Evolutionary conservation across 2,113 vertebrate genomes (phyloP).

Genomic region (Malurus alboscapulatus): DNA sequence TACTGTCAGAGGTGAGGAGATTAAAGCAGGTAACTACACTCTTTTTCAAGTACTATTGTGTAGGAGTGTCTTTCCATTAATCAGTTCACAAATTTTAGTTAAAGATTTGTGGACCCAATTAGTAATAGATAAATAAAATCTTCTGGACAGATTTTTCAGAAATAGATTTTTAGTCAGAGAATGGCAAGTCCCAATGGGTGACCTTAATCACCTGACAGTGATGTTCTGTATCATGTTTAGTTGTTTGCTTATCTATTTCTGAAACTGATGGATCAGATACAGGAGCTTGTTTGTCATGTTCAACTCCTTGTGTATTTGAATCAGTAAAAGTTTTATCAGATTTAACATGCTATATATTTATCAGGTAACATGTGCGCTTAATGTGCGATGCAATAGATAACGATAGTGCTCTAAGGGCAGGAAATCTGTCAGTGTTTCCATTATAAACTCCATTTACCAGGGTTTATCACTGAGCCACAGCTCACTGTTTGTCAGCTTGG

Average conservation of each 20-base stretch:
- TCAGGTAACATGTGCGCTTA: slow-evolving; percentile 56
- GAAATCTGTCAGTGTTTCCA: slow-evolving; percentile 50
- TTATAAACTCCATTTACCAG: slow-evolving; percentile 42
- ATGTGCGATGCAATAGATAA: slow-evolving; percentile 64
- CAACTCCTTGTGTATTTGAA: slow-evolving; percentile 62
- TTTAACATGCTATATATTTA: slow-evolving; percentile 63
- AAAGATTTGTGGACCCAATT: background rate
- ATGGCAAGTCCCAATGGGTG: slow-evolving; percentile 9
- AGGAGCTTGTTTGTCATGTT: slow-evolving; percentile 60
- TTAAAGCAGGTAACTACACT: background rate
- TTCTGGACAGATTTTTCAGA: background rate
- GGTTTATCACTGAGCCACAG: slow-evolving; percentile 51
- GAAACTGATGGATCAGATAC: slow-evolving; percentile 65
- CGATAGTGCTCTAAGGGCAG: background rate
- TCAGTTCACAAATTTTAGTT: background rate
- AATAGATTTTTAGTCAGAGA: background rate
- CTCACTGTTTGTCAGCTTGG: slow-evolving; percentile 9
- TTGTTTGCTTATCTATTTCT: slow-evolving; percentile 67
- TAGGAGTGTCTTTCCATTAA: background rate
- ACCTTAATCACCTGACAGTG: slow-evolving; percentile 61
- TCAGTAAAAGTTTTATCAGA: slow-evolving; percentile 69
- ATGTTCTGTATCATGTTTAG: slow-evolving; percentile 56
- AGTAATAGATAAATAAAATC: background rate
- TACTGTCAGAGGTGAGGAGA: background rate
- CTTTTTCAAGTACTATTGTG: background rate